phyloP scores from a whole-genome alignment of 2,888 invertebrate genomes.

The Himalopsyche japonica region DNA sequence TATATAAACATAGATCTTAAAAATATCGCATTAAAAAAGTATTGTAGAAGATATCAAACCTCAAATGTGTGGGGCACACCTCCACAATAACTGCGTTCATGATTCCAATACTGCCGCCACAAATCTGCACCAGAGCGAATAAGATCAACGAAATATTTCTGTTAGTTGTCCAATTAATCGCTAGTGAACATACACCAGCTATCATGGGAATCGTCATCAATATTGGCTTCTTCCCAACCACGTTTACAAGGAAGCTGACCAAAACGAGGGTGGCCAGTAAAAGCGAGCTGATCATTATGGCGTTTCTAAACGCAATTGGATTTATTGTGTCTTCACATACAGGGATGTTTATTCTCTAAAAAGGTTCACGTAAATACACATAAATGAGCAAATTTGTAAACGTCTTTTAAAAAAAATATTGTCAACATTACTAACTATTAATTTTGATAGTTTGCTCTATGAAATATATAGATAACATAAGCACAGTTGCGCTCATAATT shows the following conservation, averaged over 20 bases:
- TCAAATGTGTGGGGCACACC: constrained; percentile 61
- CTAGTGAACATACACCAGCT: constrained; percentile 62
- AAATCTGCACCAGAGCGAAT: constrained; percentile 59
- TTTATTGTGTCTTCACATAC: constrained; percentile 62
- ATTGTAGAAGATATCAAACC: constrained; percentile 4
- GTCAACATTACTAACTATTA: too few species aligned
- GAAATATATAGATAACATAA: too few species aligned
- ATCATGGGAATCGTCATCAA: constrained; percentile 55
- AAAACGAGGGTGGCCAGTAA: constrained; percentile 67
- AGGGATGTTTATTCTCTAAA: constrained; percentile 42
- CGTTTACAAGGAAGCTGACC: constrained; percentile 64
- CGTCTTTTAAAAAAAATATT: too few species aligned
- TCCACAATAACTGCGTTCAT: constrained; percentile 64
- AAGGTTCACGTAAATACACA: too few species aligned
- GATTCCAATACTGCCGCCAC: constrained; percentile 61
- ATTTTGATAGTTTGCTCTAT: too few species aligned
- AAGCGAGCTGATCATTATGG: constrained; percentile 67
- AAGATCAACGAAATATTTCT: constrained; percentile 64
- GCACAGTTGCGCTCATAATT: too few species aligned
- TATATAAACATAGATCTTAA: too few species aligned
- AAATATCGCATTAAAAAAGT: too few species aligned
- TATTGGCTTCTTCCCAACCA: constrained; percentile 60
- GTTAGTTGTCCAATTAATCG: constrained; percentile 63
- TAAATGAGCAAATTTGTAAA: too few species aligned
- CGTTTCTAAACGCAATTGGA: constrained; percentile 64